A percentile compares a stretch with the other conserved stretches of the same genome.
Evolutionary conservation across 2,113 vertebrate species (phyloP).

Genomic region (Phodopus roborovskii): DNA sequence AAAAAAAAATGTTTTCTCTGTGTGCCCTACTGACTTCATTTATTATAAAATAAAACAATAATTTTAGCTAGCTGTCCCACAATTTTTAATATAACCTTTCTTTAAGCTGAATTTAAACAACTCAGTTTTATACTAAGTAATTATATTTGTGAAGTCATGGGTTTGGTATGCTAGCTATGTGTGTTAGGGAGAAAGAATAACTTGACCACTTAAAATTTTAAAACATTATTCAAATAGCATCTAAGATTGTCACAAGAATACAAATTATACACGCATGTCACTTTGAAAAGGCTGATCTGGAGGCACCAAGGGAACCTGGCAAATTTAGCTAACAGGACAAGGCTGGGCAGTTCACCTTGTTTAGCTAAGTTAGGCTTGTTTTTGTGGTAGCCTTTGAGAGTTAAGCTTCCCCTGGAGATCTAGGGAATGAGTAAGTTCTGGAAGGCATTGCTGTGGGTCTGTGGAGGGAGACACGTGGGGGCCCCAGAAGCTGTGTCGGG

Average conservation of each 20-base stretch:
- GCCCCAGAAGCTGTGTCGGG: neutral
- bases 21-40: neutral
- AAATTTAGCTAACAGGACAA: neutral
- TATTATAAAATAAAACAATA: neutral
- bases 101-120: conserved; percentile 40
- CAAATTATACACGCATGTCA: neutral
- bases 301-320: neutral
- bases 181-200: neutral
- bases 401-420: neutral
- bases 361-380: neutral
- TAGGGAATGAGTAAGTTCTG: fast-evolving
- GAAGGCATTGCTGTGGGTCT: neutral
- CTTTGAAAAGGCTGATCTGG: neutral
- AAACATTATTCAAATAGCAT: conserved; percentile 19
- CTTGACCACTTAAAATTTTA: conserved; percentile 6
- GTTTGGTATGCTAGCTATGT: conserved; percentile 15
- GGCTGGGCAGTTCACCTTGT: neutral
- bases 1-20: neutral
- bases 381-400: conserved; percentile 1
- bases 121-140: conserved; percentile 32
- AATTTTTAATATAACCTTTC: conserved; percentile 20
- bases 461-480: no score
- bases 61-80: neutral
- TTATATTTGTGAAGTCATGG: neutral
- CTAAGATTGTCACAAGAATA: conserved; percentile 4